These are phyloP conservation scores for Hiodon tergisus DNA, from an alignment of 2,113 vertebrate genomes.

Conservation along the genomic window DNA sequence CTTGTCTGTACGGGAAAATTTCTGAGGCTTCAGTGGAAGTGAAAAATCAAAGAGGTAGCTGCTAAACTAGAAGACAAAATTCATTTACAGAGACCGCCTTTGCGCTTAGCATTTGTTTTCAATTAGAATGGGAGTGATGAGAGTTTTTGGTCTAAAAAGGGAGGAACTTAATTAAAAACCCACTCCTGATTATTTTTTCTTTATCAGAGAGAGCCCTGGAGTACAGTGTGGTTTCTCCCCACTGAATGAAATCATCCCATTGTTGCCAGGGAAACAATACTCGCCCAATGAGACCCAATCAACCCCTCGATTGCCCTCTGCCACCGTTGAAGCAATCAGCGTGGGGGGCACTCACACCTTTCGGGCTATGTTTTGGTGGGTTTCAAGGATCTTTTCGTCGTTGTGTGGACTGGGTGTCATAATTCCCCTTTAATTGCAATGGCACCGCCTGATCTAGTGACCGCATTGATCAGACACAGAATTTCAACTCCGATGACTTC, in stretches of 20 bases:
- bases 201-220: conserved; percentile 28
- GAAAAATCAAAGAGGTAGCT: neutral
- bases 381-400: neutral
- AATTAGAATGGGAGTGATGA: conserved; percentile 20
- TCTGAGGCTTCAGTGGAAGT: neutral
- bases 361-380: neutral
- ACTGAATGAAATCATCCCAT: neutral
- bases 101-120: conserved; percentile 13
- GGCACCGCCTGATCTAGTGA: conserved; percentile 31
- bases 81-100: conserved; percentile 21
- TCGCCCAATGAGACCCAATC: neutral
- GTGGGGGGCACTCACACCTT: neutral
- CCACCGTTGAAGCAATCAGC: neutral
- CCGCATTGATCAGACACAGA: conserved; percentile 42
- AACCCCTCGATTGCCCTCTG: neutral
- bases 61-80: conserved; percentile 20
- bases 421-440: conserved; percentile 48
- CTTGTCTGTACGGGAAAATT: neutral
- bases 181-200: conserved; percentile 43
- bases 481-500: conserved; percentile 55
- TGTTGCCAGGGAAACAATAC: conserved; percentile 4
- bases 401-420: neutral
- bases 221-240: neutral
- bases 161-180: conserved; percentile 44
- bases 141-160: conserved; percentile 13